Percentiles rank a stretch among this genome's conserved stretches.
Evolutionary conservation across 1,140 invertebrate genomes (phyloP).

Genomic region (Papilio dardanus): DNA sequence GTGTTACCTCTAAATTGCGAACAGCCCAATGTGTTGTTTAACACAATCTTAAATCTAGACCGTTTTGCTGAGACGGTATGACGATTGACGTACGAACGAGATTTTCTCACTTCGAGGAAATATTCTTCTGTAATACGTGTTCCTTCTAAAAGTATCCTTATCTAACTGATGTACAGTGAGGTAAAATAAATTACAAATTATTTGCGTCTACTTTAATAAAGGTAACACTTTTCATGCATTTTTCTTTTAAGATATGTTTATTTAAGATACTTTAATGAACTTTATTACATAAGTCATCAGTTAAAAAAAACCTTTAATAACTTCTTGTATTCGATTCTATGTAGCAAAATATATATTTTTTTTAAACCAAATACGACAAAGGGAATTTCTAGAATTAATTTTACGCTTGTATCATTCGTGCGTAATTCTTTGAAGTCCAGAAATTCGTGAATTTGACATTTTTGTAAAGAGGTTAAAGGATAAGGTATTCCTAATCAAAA

Average conservation of each 20-base stretch:
- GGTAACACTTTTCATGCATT: not conserved
- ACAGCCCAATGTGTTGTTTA: not conserved
- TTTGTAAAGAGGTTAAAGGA: not conserved
- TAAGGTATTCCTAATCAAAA: not conserved
- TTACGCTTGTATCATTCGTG: not conserved
- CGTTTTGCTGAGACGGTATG: not conserved
- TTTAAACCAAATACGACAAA: not conserved
- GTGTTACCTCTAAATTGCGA: conserved; percentile 19
- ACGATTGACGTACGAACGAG: conserved; percentile 17
- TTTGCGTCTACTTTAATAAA: not conserved
- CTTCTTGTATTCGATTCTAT: no score
- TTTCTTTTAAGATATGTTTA: not conserved
- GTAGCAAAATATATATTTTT: no score
- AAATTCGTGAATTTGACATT: not conserved
- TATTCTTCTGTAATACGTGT: not conserved
- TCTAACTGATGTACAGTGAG: not conserved
- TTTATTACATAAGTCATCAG: not conserved
- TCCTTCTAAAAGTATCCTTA: not conserved
- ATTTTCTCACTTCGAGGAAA: not conserved
- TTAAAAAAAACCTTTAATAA: no score
- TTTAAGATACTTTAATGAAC: not conserved
- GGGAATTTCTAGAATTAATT: not conserved
- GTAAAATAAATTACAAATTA: not conserved
- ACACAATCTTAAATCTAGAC: conserved; percentile 26
- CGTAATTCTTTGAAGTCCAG: not conserved